These are phyloP conservation scores for Tauraco hartlaubi DNA, from an alignment of 2,797 vertebrate genomes.

Conservation along the genomic window DNA sequence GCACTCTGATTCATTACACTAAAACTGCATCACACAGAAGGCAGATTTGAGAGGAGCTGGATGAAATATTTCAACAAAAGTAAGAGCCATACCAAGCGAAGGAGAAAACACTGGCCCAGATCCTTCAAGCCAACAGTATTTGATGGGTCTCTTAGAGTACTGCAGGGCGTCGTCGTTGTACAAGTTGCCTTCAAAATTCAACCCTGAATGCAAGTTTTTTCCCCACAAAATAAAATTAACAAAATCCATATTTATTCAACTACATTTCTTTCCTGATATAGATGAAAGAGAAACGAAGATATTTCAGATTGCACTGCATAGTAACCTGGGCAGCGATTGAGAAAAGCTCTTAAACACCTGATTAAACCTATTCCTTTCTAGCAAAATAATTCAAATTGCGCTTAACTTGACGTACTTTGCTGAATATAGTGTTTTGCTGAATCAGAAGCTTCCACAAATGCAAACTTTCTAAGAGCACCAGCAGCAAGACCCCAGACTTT, in stretches of 20 bases:
- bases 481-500: neutral
- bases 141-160: neutral
- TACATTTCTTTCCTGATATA: neutral
- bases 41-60: neutral
- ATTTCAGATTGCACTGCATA: neutral
- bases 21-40: neutral
- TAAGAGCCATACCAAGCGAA: neutral
- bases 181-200: neutral
- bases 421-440: neutral
- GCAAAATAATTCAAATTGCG: neutral
- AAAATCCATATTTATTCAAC: neutral
- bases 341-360: neutral
- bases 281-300: neutral
- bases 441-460: conserved; percentile 14
- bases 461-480: conserved; percentile 13
- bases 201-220: neutral
- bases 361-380: neutral
- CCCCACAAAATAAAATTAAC: neutral
- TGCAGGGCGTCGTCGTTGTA: neutral
- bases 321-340: neutral
- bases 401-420: conserved; percentile 2
- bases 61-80: neutral
- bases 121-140: neutral
- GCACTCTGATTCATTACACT: neutral
- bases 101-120: neutral